Percentiles rank a stretch among this genome's conserved stretches.
phyloP scores from a whole-genome alignment of 2,113 vertebrate genomes.

The Trochalopteron elliotii region DNA sequence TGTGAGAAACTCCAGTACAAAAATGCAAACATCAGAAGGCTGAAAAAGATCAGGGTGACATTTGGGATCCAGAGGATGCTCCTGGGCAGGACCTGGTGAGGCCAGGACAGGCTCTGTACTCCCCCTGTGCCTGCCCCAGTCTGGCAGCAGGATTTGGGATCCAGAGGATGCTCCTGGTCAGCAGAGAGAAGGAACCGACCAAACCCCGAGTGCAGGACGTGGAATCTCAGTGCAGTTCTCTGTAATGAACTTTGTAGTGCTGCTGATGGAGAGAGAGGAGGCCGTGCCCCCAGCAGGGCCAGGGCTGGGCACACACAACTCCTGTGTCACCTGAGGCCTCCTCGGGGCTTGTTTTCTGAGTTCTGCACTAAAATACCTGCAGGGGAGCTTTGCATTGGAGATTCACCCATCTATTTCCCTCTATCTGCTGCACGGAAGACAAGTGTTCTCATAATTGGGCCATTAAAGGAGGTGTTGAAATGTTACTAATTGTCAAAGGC shows the following conservation, averaged over 20 bases:
- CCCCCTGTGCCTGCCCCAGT: no score
- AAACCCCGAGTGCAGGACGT: neutral
- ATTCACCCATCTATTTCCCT: constrained; percentile 70
- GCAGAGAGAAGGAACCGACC: constrained; percentile 10
- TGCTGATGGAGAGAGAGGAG: neutral
- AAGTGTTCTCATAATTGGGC: constrained; percentile 73
- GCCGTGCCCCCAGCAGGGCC: neutral
- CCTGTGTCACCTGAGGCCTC: neutral
- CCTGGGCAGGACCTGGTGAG: neutral
- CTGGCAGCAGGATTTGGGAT: no score
- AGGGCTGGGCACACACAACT: neutral
- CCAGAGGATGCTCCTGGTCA: neutral
- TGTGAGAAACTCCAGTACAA: no score
- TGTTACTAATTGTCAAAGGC: constrained; percentile 82
- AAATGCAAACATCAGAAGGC: no score
- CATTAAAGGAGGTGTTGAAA: constrained; percentile 81
- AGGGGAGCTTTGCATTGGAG: neutral
- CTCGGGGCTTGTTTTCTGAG: neutral
- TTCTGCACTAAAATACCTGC: neutral
- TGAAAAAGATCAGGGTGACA: no score
- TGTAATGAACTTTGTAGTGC: constrained; percentile 33
- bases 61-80: neutral
- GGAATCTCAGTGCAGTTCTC: neutral
- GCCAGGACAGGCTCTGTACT: no score
- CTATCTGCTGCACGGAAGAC: constrained; percentile 42